These are phyloP conservation scores for Alouatta palliata DNA, from an alignment of 2,113 vertebrate genomes.

Conservation along the genomic window DNA sequence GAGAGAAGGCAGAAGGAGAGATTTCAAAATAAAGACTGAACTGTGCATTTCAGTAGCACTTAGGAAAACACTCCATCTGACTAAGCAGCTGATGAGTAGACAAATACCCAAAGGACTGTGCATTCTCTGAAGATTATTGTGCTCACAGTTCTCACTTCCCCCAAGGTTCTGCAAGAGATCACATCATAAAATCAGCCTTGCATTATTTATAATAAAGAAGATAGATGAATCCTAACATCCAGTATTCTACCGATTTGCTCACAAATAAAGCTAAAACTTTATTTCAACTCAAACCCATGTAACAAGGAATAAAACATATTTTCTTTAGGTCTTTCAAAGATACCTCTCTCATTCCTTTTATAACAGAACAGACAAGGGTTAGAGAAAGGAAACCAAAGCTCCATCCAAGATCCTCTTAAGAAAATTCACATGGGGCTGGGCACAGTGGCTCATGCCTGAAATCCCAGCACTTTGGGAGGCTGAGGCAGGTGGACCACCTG, in stretches of 20 bases:
- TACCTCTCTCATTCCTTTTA: not conserved
- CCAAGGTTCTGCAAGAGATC: constrained; percentile 9
- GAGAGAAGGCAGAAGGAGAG: constrained; percentile 34
- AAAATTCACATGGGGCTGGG: not conserved
- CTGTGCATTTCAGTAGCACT: constrained; percentile 46
- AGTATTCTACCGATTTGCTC: constrained; percentile 40
- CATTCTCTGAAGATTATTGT: constrained; percentile 40
- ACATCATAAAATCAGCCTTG: constrained; percentile 11
- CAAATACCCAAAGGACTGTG: constrained; percentile 38
- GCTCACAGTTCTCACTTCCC: constrained; percentile 29
- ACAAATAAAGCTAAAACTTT: constrained; percentile 42
- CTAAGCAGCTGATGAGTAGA: not conserved
- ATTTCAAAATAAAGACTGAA: constrained; percentile 63
- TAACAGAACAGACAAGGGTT: not conserved
- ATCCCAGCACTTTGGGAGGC: too few species aligned
- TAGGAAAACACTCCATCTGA: constrained; percentile 58
- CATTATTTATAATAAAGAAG: constrained; percentile 52
- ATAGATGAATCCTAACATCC: not conserved
- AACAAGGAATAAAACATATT: constrained; percentile 40
- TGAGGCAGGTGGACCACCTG: too few species aligned
- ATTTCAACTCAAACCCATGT: not conserved
- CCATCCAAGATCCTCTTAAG: not conserved
- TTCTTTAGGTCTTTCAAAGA: constrained; percentile 37
- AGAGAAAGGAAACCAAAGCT: constrained; percentile 30
- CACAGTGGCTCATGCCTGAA: too few species aligned